Evolutionary conservation across 2,888 invertebrate species (phyloP).

Genomic region (Unio pictorum): DNA sequence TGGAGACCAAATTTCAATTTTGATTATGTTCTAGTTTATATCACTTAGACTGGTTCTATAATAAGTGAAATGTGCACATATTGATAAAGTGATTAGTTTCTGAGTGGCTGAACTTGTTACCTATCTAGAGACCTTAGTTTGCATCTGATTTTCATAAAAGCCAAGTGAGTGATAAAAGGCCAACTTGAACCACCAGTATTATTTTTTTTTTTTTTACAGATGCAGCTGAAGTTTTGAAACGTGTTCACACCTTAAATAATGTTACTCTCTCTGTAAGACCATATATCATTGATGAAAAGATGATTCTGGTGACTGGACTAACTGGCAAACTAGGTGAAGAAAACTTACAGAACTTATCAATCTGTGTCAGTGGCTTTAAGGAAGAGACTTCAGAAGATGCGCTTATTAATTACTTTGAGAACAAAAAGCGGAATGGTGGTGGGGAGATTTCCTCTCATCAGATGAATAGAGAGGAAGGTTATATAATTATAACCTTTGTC

Average conservation of each 20-base stretch:
- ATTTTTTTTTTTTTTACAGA: too few relatives aligned
- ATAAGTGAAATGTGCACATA: too few relatives aligned
- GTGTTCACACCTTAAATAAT: conserved; percentile 1
- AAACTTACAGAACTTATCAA: conserved; percentile 4
- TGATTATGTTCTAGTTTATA: too few relatives aligned
- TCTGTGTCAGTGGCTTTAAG: conserved; percentile 13
- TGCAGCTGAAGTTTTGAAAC: too few relatives aligned
- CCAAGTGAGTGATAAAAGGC: too few relatives aligned
- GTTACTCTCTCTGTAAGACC: conserved; percentile 5
- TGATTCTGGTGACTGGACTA: conserved; percentile 14
- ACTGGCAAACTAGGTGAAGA: conserved; percentile 10
- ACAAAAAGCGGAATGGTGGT: conserved; percentile 28
- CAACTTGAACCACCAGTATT: too few relatives aligned
- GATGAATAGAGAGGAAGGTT: conserved; percentile 5
- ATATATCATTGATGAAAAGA: conserved; percentile 17
- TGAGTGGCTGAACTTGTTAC: too few relatives aligned
- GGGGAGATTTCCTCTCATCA: conserved; percentile 18
- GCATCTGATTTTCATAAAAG: too few relatives aligned
- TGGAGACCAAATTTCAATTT: too few relatives aligned
- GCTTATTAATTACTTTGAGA: conserved; percentile 30
- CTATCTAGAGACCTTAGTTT: too few relatives aligned
- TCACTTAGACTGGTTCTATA: too few relatives aligned
- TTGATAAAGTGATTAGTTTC: too few relatives aligned
- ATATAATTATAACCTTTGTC: conserved; percentile 10
- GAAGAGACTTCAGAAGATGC: conserved; percentile 12